Evolutionary conservation across 2,113 vertebrate species (phyloP).

Genomic region (Campylorhamphus procurvoides): DNA sequence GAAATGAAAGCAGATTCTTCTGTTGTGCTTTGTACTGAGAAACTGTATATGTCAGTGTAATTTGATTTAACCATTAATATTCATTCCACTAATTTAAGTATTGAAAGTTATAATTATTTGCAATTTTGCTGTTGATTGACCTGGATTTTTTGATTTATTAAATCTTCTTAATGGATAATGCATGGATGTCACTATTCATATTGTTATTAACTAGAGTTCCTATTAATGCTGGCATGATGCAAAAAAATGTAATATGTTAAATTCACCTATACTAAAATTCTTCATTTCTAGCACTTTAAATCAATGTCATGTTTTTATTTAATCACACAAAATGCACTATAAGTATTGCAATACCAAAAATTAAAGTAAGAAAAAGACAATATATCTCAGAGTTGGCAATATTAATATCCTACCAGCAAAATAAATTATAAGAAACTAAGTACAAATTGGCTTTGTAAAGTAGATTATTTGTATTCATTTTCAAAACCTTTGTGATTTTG

Average conservation of each 20-base stretch:
- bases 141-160: conserved; percentile 56
- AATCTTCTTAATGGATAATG: conserved; percentile 23
- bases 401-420: background rate
- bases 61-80: conserved; percentile 41
- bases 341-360: background rate
- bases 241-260: conserved; percentile 1
- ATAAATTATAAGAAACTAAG: background rate
- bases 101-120: conserved; percentile 39
- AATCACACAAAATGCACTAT: background rate
- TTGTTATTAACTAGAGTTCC: conserved; percentile 4
- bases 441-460: background rate
- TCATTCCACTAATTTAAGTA: background rate
- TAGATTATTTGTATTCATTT: background rate
- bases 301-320: background rate
- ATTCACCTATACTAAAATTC: conserved; percentile 1
- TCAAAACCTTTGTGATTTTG: background rate
- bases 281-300: conserved; percentile 21
- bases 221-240: background rate
- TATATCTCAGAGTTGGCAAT: background rate
- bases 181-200: conserved; percentile 27
- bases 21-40: background rate
- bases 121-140: conserved; percentile 40
- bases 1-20: background rate
- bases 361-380: background rate
- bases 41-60: background rate